These are phyloP conservation scores for Orius insidiosus DNA, from an alignment of 1,140 invertebrate species.

Conservation along the genomic window DNA sequence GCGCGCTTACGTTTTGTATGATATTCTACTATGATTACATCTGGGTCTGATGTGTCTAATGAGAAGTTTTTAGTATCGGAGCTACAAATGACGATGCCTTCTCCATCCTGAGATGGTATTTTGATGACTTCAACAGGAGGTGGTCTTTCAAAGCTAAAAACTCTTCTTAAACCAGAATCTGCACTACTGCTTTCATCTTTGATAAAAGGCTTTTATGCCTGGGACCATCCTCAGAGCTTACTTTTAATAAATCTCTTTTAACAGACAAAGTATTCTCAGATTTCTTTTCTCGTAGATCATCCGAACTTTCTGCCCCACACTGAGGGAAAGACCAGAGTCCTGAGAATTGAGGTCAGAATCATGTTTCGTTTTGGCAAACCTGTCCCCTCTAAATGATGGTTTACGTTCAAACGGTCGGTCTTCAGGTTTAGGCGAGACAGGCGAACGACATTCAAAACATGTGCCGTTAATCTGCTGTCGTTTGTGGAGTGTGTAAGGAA, in stretches of 20 bases:
- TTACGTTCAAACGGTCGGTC: constrained; percentile 28
- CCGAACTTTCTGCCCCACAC: constrained; percentile 19
- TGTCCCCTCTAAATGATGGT: constrained; percentile 32
- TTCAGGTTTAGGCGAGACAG: constrained; percentile 14
- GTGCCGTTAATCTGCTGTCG: constrained; percentile 64
- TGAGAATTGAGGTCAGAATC: constrained; percentile 27
- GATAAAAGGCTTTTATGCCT: constrained; percentile 17
- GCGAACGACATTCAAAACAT: constrained; percentile 16
- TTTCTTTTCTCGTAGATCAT: constrained; percentile 18
- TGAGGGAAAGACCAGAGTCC: constrained; percentile 23
- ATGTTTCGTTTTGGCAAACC: constrained; percentile 32
- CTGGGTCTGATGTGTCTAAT: constrained; percentile 19
- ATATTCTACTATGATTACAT: constrained; percentile 23
- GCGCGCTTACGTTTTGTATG: constrained; percentile 20
- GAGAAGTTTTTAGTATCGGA: constrained; percentile 20
- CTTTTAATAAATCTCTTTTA: constrained; percentile 19
- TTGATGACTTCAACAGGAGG: constrained; percentile 21
- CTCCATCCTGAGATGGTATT: constrained; percentile 19
- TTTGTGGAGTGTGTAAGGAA: constrained; percentile 66
- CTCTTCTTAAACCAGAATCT: constrained; percentile 19
- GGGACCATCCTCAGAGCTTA: constrained; percentile 17
- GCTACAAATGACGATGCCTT: constrained; percentile 17
- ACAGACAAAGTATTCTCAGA: constrained; percentile 1
- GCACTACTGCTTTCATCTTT: constrained; percentile 19
- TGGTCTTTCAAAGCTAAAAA: constrained; percentile 18